Percentiles rank a stretch among this genome's conserved stretches.
phyloP scores from a whole-genome alignment of 2,888 invertebrate species.

The Ptilodon capucinus region DNA sequence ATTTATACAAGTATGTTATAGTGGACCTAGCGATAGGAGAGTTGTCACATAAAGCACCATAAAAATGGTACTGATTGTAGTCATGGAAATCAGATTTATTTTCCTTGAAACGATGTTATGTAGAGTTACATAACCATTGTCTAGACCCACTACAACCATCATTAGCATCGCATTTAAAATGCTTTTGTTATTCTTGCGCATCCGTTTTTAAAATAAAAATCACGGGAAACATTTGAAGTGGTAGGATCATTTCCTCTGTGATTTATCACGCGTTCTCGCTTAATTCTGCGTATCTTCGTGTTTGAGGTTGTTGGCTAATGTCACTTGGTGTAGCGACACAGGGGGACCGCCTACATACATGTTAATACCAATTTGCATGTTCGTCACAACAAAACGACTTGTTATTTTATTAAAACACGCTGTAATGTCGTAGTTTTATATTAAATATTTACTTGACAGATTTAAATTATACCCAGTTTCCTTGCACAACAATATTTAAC shows the following conservation, averaged over 20 bases:
- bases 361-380: constrained; percentile 7
- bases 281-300: constrained; percentile 24
- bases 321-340: not conserved
- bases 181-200: not conserved
- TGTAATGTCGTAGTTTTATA: not conserved
- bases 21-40: too few relatives aligned
- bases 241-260: constrained; percentile 4
- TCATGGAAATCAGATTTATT: too few relatives aligned
- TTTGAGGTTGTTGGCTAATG: constrained; percentile 38
- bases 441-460: too few relatives aligned
- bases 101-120: too few relatives aligned
- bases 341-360: constrained; percentile 24
- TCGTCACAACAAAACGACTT: constrained; percentile 6
- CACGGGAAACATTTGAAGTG: constrained; percentile 3
- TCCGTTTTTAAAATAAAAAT: not conserved
- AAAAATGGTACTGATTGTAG: too few relatives aligned
- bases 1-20: too few relatives aligned
- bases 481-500: too few relatives aligned
- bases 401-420: constrained; percentile 11
- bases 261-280: constrained; percentile 15
- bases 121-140: not conserved
- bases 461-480: too few relatives aligned
- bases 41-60: too few relatives aligned
- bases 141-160: not conserved
- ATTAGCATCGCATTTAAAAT: not conserved